Evolutionary conservation across 92 coral and sea anemone species (phyloP).

Genomic region (Porites cylindrica): DNA sequence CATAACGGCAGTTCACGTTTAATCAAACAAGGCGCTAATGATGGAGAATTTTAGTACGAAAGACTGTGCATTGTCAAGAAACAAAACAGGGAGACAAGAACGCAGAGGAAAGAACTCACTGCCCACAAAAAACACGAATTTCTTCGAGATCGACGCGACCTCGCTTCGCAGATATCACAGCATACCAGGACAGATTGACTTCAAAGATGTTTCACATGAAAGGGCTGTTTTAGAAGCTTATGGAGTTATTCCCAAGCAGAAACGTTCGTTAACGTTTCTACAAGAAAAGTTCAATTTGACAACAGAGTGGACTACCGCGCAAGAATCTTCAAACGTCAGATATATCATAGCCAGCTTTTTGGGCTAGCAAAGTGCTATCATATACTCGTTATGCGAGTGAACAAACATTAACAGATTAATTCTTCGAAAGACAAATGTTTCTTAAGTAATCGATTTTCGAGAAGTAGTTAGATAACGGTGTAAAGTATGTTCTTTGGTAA

Average conservation of each 20-base stretch:
- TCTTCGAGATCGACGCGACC: background rate
- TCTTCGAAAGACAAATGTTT: background rate
- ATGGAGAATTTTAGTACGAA: background rate
- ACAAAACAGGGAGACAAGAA: background rate
- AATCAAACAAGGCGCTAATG: background rate
- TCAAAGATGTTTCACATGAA: background rate
- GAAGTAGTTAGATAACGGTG: too few relatives aligned
- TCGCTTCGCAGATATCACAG: background rate
- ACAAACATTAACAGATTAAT: background rate
- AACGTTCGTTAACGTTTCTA: background rate
- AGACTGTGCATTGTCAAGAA: background rate
- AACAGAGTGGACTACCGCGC: too few relatives aligned
- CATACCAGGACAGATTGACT: background rate
- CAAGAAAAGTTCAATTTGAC: background rate
- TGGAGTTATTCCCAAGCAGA: background rate
- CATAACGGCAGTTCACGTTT: background rate
- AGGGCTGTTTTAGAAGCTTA: background rate
- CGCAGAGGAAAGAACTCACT: background rate
- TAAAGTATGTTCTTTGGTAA: too few relatives aligned
- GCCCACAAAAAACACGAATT: background rate
- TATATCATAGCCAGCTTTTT: slow-evolving; percentile 1
- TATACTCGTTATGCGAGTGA: background rate
- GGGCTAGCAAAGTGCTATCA: background rate
- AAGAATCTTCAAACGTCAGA: background rate
- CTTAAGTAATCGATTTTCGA: too few relatives aligned